Evolutionary conservation across 1,140 invertebrate genomes (phyloP), one percentile per base, ranked within the genome.

Genomic region (Drosophila watanabei): DNA sequence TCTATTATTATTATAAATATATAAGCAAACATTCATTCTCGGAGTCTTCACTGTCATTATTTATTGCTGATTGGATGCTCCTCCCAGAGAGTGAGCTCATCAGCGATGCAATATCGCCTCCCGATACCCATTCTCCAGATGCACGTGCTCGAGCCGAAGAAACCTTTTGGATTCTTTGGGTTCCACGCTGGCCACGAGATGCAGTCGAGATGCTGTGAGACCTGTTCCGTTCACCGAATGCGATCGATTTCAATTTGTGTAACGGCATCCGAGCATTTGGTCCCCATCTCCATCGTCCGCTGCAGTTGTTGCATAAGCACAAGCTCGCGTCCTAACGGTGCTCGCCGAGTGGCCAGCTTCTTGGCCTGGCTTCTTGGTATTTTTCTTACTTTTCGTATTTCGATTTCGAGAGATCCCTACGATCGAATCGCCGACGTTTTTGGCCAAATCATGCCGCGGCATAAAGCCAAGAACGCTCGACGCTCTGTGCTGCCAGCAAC

Each of bases 211-310:
- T 24, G 45, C 20, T 24, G 11, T n/a, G 30, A 48, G 73, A 79
- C 75, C 75, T 72, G 75, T 79, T 79, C 75, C 58, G 30, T 61
- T 70, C 75, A 20, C 16, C 39, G 54, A 60, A 52, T 51, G 58
- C 59, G 75, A 79, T 79, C 78, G 76, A 80, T 80, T 75, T 80
- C 69, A 75, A 73, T 80, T 73, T 80, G 75, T 79, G 59, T 79
- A 80, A 79, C 75, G 75, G 75, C 58, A 70, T 33, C 33, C 43
- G 66, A 46, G 58, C 62, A 35, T 39, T 57, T 28, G 54, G 54
- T 57, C 45, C 28, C 33, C 52, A 39, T 58, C n/a, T 20, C 33
- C 5, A 13, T 20, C 13, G 14, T 28, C 10, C 10, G 37, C 11
- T 69, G 68, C 68, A 71, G 64, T 71, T 69, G n/a, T n/a, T n/a